Evolutionary conservation across 1,140 invertebrate genomes (phyloP), one percentile per base, ranked within the genome.

Genomic region (Heliothis subflexa): DNA sequence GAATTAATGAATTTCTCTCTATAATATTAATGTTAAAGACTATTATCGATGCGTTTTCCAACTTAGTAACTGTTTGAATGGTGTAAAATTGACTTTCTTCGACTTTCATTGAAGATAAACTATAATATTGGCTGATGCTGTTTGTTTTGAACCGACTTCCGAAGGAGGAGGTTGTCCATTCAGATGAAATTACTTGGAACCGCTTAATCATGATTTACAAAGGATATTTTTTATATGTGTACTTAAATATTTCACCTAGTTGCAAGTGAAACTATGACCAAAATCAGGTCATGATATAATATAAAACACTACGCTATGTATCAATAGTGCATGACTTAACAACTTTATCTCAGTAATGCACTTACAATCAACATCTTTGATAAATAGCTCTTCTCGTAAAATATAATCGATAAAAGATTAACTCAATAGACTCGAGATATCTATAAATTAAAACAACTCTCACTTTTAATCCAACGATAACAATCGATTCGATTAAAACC

Each of bases 321-420:
- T 47, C 12, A 16, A 45, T 55, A 16, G 18, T 47, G 16, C 62
- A 21, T 66, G 18, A 18, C 12, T 40, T 40, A 40, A 40, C 33
- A 40, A 40, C 33, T 47, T 66, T 66, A 66, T 66, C 62, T 47
- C 2, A 3, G 4, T 66, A 66, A 66, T 66, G 62, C 40, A 66
- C 47, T 66, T 47, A n/a, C 16, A 66, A 66, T 66, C 62, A 16
- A 47, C 16, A 16, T 66, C 40, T 66, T 12, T 13, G 62, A 49
- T 66, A 66, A 11, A 40, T 11, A 47, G 9, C 21, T 13, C 21
- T 28, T 59, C 54, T 21, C 12, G 7, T 10, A 13, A 40, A 66
- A 66, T 66, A 40, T 0, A 40, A 16, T 40, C 59, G 59, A 62
- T 62, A 64, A 64, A n/a, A 3, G 13, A 45, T 12, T 9, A 47